These are phyloP conservation scores for Rhimphoctona megacephalus DNA, from an alignment of 2,888 invertebrate genomes.

Conservation along the genomic window DNA sequence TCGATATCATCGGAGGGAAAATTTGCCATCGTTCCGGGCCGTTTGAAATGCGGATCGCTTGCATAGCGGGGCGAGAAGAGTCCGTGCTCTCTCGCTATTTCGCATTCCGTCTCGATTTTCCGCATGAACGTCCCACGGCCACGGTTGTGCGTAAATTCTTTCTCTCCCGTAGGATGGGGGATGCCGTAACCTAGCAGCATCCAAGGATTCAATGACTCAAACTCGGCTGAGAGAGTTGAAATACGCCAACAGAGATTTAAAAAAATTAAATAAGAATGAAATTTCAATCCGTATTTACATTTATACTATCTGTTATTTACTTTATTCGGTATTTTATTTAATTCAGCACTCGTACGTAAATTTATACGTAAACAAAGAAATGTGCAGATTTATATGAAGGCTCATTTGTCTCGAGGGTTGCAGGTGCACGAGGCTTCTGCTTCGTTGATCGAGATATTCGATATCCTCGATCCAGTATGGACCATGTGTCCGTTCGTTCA, in stretches of 20 bases:
- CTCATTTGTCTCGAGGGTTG: conserved; percentile 44
- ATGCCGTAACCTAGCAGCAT: not conserved
- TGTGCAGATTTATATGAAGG: not conserved
- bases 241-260: not conserved
- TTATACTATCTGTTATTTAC: not conserved
- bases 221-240: not conserved
- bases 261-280: conserved; percentile 3
- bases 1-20: conserved; percentile 78
- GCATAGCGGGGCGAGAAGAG: conserved; percentile 22
- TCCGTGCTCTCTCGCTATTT: conserved; percentile 71
- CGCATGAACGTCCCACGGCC: conserved; percentile 72
- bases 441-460: conserved; percentile 43
- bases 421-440: conserved; percentile 36
- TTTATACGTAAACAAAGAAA: conserved; percentile 4
- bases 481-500: conserved; percentile 1
- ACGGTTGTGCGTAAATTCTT: conserved; percentile 71
- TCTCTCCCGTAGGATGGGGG: conserved; percentile 32
- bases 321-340: not conserved
- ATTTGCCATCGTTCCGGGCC: conserved; percentile 77
- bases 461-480: conserved; percentile 29
- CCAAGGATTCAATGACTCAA: not conserved
- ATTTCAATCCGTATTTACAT: not conserved
- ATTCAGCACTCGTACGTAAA: not conserved
- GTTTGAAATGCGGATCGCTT: conserved; percentile 72
- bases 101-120: conserved; percentile 79